Base-by-base conservation (phyloP, 2,888 invertebrate genomes). In the Rotaria socialis region DNA sequence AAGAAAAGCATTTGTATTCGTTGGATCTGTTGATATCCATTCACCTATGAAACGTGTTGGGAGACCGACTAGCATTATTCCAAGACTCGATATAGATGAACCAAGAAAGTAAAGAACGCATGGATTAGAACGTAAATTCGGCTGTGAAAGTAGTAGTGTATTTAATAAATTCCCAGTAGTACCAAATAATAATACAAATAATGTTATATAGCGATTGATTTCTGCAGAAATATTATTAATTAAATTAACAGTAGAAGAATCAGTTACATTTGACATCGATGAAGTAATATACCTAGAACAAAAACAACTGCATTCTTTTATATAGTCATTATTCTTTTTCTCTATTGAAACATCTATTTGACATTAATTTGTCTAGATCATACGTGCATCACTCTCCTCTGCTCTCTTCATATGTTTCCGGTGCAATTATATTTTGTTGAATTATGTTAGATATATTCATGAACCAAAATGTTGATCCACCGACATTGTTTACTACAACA, bases 51-150 rank as follows among this genome's bases (percentile, higher is more conserved):
- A 35, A 80, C 47, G 80, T 11, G 80, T 24, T 11, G 47, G 24
- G 24, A 80, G 43, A 10, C 80, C 80, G 22, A 47, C 24, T 10
- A 47, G 7, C 22, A 80, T 2, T 24, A 47, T 47, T 43, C 43
- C 80, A 3, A 80, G 24, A 80, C 80, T 80, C 0, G 80, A 22
- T 80, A 80, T n/a, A n/a, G 80, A 80, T 47, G 80, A 80, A 24
- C 14, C 24, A n/a, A 80, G 43, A 80, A 80, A 80, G n/a, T 80
- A 80, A 24, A 80, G 24, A n/a, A 47, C 43, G 47, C 80, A 80
- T 47, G 80, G 80, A 80, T 80, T 80, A 0, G 2, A 11, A 24
- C 80, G 80, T 47, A 80, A 47, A 47, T 5, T 47, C 11, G 43
- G 24, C 22, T 43, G 80, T 24, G 47, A 24, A 24, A 80, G n/a